Conservation (phyloP, 2,888 invertebrate species). For the Drosophila emarginata region DNA sequence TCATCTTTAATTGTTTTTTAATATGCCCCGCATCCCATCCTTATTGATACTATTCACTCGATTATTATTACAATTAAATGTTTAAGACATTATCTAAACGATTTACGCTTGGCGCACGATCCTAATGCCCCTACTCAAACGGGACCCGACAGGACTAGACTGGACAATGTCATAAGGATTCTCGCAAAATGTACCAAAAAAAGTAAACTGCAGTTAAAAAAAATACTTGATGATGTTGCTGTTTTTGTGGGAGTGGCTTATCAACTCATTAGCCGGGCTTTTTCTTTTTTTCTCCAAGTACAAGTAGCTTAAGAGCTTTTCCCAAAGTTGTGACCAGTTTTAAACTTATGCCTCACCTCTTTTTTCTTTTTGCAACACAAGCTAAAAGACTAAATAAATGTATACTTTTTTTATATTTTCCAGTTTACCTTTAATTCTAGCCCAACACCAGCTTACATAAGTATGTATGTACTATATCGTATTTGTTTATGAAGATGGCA, state of each 20-base stretch:
- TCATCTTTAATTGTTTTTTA: no score
- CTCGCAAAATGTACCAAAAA: neutral
- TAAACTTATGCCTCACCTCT: neutral
- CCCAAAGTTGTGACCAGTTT: slow-evolving; percentile 15
- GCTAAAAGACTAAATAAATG: neutral
- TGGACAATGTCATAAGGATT: neutral
- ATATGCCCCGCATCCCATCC: no score
- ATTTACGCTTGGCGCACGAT: no score
- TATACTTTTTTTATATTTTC: neutral
- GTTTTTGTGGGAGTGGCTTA: slow-evolving; percentile 29
- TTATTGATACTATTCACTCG: no score
- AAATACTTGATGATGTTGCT: neutral
- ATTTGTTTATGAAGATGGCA: neutral
- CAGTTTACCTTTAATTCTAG: slow-evolving; percentile 4
- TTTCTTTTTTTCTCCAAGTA: neutral
- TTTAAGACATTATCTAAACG: no score
- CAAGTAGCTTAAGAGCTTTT: slow-evolving; percentile 46
- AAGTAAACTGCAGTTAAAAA: neutral
- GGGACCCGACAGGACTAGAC: neutral
- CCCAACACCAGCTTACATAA: slow-evolving; percentile 7
- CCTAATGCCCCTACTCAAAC: neutral
- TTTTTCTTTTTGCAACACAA: neutral
- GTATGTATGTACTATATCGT: neutral
- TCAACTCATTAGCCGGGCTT: slow-evolving; percentile 40
- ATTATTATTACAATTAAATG: no score